Conservation (phyloP, 2,888 invertebrate species). For the Zele albiditarsus region DNA sequence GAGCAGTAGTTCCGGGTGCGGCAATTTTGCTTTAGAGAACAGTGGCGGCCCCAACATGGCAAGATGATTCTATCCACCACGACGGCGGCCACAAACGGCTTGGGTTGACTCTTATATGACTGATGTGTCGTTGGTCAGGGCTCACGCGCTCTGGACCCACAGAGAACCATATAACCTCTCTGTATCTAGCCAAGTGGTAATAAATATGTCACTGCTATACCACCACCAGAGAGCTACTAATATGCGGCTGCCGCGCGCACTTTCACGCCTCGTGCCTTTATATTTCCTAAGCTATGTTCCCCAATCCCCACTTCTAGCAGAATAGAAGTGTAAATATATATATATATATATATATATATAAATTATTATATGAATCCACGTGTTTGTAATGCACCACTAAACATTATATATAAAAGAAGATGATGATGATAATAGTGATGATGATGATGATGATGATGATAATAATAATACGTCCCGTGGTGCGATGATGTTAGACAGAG, state of each 20-base stretch:
- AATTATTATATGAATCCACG: not conserved
- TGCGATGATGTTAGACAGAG: too few relatives aligned
- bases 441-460: not conserved
- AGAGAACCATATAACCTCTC: constrained; percentile 37
- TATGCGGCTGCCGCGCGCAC: constrained; percentile 39
- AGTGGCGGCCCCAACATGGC: not conserved
- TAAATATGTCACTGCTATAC: constrained; percentile 53
- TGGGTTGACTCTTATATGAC: constrained; percentile 40
- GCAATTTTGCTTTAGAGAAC: not conserved
- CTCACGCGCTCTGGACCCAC: constrained; percentile 42
- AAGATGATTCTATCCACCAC: constrained; percentile 43
- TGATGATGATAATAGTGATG: not conserved
- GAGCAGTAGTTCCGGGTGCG: too few relatives aligned
- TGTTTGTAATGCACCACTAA: not conserved
- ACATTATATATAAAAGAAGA: not conserved
- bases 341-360: not conserved
- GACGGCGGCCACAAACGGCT: constrained; percentile 53
- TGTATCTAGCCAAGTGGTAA: constrained; percentile 60
- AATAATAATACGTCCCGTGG: too few relatives aligned
- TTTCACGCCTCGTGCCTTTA: constrained; percentile 46
- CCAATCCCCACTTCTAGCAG: not conserved
- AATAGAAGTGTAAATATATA: too few relatives aligned
- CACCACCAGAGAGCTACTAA: constrained; percentile 39
- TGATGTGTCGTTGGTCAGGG: constrained; percentile 45
- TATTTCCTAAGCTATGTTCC: not conserved